Percentiles rank a stretch among this genome's conserved stretches.
These are phyloP conservation scores for Sebastes cheni DNA, from an alignment of 2,797 vertebrate genomes.

Conservation along the genomic window DNA sequence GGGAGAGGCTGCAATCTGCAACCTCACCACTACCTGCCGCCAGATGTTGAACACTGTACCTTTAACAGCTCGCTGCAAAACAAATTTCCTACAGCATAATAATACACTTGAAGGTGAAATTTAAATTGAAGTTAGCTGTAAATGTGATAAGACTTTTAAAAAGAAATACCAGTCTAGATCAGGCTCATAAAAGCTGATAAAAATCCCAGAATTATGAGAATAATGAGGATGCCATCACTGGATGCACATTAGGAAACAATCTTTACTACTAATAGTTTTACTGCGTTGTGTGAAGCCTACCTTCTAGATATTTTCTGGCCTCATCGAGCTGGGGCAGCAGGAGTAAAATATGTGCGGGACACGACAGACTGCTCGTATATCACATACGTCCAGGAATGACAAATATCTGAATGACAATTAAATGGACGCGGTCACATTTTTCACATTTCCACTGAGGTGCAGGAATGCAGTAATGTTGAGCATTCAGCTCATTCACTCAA, in stretches of 20 bases:
- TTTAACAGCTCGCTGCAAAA: background rate
- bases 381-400: slow-evolving; percentile 41
- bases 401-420: slow-evolving; percentile 36
- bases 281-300: background rate
- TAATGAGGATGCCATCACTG: background rate
- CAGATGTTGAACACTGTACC: too few species aligned
- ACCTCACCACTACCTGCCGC: too few species aligned
- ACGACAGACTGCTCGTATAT: background rate
- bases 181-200: background rate
- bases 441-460: slow-evolving; percentile 40
- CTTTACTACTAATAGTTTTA: background rate
- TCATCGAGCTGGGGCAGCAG: slow-evolving; percentile 18
- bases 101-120: background rate
- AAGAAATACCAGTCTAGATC: background rate
- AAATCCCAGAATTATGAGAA: background rate
- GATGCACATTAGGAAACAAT: background rate
- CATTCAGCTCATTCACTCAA: slow-evolving; percentile 45
- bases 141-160: background rate
- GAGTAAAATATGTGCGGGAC: background rate
- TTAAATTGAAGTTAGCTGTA: background rate
- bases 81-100: background rate
- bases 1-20: too few species aligned
- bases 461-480: slow-evolving; percentile 53
- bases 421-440: slow-evolving; percentile 51
- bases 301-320: background rate